Conservation (phyloP, 2,888 invertebrate genomes). For the Proisotoma minuta region DNA sequence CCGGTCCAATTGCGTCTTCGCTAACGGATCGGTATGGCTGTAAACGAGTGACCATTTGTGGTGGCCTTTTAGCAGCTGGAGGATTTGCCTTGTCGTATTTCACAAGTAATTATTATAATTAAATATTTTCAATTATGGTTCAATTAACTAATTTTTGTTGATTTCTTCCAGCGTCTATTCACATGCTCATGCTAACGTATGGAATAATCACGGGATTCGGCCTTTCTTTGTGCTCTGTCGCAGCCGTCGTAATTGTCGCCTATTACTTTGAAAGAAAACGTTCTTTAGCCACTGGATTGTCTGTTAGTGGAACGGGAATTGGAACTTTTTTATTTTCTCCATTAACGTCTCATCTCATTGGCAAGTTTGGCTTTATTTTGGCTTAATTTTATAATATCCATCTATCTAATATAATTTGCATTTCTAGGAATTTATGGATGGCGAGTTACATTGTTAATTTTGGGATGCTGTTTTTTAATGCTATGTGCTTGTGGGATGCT, state of each 20-base stretch:
- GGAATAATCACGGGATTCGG: conserved; percentile 80
- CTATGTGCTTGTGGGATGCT: conserved; percentile 74
- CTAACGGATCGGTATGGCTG: conserved; percentile 58
- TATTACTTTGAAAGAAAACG: conserved; percentile 82
- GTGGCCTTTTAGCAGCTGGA: conserved; percentile 67
- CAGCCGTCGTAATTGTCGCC: conserved; percentile 85
- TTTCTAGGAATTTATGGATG: conserved; percentile 66
- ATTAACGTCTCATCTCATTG: conserved; percentile 65
- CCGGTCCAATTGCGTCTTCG: conserved; percentile 79
- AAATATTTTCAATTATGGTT: background rate
- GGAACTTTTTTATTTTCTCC: conserved; percentile 84
- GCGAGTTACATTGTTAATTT: conserved; percentile 75
- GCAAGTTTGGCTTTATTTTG: too few relatives aligned
- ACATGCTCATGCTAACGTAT: conserved; percentile 72
- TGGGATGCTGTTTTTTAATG: conserved; percentile 77
- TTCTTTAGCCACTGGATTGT: conserved; percentile 78
- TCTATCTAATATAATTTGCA: too few relatives aligned
- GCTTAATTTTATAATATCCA: too few relatives aligned
- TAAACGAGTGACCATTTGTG: conserved; percentile 69
- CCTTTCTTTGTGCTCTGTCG: conserved; percentile 64
- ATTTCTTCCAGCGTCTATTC: conserved; percentile 62
- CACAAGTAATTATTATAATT: conserved; percentile 45
- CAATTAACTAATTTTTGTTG: background rate
- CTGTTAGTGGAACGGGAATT: conserved; percentile 81
- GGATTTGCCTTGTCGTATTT: conserved; percentile 75